phyloP scores from a whole-genome alignment of 2,113 vertebrate species.

The Physeter macrocephalus region DNA sequence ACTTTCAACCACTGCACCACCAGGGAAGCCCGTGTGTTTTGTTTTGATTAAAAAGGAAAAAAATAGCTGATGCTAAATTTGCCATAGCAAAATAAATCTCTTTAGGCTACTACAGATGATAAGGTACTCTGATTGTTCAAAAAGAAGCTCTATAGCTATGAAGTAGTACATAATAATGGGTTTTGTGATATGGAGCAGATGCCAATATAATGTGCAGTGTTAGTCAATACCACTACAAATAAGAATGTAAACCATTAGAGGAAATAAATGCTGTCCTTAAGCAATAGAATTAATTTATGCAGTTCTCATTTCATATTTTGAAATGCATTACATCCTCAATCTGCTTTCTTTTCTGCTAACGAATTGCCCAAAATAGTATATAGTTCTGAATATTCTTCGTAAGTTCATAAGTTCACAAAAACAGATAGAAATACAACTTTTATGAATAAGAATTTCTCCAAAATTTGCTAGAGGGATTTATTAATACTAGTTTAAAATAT shows the following conservation, averaged over 20 bases:
- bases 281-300: neutral
- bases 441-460: neutral
- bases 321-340: conserved; percentile 6
- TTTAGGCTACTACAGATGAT: neutral
- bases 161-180: neutral
- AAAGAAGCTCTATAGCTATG: neutral
- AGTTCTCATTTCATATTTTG: neutral
- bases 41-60: neutral
- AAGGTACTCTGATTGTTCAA: neutral
- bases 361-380: conserved; percentile 32
- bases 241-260: conserved; percentile 1
- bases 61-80: neutral
- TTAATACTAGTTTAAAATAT: neutral
- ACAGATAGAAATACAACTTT: neutral
- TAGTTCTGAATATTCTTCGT: neutral
- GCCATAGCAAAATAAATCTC: neutral
- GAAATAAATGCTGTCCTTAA: conserved; percentile 43
- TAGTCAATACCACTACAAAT: conserved; percentile 56
- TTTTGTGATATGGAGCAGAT: conserved; percentile 43
- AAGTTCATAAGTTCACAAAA: neutral
- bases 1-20: no score
- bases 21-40: no score
- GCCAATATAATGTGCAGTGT: conserved; percentile 43
- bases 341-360: conserved; percentile 36
- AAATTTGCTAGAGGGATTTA: neutral